Conservation (phyloP, 2,888 invertebrate species). For the Chymomyza caudatula region DNA sequence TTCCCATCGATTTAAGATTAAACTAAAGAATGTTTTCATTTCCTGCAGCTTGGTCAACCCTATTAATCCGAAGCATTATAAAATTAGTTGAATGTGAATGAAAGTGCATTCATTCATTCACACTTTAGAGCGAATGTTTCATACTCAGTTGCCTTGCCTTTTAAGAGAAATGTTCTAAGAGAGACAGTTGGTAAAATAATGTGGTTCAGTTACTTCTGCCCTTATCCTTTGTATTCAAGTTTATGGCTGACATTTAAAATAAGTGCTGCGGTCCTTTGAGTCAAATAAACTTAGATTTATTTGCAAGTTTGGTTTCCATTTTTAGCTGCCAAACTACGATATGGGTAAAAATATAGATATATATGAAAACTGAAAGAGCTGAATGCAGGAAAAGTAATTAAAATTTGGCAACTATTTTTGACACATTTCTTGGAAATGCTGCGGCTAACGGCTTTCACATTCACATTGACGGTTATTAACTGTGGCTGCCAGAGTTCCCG, state of each 20-base stretch:
- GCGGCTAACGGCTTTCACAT: background rate
- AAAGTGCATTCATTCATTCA: too few relatives aligned
- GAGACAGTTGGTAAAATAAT: constrained; percentile 5
- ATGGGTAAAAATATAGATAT: constrained; percentile 42
- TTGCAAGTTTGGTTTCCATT: too few relatives aligned
- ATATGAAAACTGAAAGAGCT: constrained; percentile 39
- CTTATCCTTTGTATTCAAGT: background rate
- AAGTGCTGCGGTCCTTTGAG: constrained; percentile 46
- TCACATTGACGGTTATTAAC: constrained; percentile 8
- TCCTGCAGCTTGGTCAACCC: too few relatives aligned
- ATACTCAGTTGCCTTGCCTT: too few relatives aligned
- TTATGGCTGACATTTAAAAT: background rate
- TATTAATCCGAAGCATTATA: too few relatives aligned
- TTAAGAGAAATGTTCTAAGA: too few relatives aligned
- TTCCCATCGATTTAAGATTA: too few relatives aligned
- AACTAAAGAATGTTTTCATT: too few relatives aligned
- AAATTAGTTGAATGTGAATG: too few relatives aligned
- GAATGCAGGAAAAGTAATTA: constrained; percentile 54
- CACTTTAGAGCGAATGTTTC: too few relatives aligned
- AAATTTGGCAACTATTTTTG: constrained; percentile 31
- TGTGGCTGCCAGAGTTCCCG: background rate
- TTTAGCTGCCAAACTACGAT: too few relatives aligned
- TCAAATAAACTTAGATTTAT: constrained; percentile 59
- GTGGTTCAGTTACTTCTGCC: background rate
- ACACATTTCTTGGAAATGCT: background rate